Percentiles rank a stretch among this genome's conserved stretches.
phyloP scores from a whole-genome alignment of 2,113 vertebrate species.

The Eonycteris spelaea region DNA sequence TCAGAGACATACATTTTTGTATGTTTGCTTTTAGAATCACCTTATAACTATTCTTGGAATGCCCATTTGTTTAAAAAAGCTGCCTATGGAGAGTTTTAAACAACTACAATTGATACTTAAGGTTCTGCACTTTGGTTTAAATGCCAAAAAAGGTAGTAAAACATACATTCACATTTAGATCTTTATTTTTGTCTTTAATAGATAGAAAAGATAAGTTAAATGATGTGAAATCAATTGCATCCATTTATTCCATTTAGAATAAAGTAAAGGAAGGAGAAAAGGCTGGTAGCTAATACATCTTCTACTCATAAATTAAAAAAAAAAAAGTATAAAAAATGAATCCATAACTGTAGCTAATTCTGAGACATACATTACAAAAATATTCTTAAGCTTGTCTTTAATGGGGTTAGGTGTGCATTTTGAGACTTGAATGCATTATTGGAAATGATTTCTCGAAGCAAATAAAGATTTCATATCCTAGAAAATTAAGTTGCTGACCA shows the following conservation, averaged over 20 bases:
- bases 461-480: conserved; percentile 43
- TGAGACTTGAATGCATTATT: conserved; percentile 25
- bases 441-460: conserved; percentile 56
- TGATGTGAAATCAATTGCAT: conserved; percentile 8
- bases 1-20: not conserved
- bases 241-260: not conserved
- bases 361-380: conserved; percentile 38
- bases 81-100: not conserved
- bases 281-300: not conserved
- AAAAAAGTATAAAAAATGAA: not conserved
- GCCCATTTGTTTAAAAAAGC: conserved; percentile 16
- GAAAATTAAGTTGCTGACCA: conserved; percentile 58
- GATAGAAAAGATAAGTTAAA: conserved; percentile 34
- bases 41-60: conserved; percentile 11
- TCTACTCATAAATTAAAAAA: conserved; percentile 19
- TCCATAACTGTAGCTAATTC: conserved; percentile 30
- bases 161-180: not conserved
- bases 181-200: conserved; percentile 32
- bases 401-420: not conserved
- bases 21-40: conserved; percentile 12
- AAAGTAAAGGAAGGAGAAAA: not conserved
- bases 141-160: not conserved
- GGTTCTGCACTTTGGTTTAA: not conserved
- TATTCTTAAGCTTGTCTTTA: conserved; percentile 16
- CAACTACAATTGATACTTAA: not conserved